phyloP scores from a whole-genome alignment of 2,113 vertebrate species.

The Menura novaehollandiae region DNA sequence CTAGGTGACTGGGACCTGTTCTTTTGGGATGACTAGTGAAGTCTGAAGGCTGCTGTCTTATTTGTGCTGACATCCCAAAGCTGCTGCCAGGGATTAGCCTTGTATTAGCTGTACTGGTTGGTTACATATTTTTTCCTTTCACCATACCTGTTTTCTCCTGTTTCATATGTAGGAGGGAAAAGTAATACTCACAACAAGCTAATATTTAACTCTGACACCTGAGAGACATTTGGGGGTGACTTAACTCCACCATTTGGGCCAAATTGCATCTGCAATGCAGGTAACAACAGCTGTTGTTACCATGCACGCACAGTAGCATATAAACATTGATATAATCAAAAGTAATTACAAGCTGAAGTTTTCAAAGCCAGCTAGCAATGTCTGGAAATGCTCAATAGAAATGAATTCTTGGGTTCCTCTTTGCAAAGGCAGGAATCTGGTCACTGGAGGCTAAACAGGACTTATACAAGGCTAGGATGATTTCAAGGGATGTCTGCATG shows the following conservation, averaged over 20 bases:
- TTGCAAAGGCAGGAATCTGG: background rate
- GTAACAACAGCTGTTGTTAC: slow-evolving; percentile 25
- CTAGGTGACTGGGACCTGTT: background rate
- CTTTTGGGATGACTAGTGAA: slow-evolving; percentile 12
- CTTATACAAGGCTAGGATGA: fast-evolving
- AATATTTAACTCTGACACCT: background rate
- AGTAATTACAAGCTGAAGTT: slow-evolving; percentile 1
- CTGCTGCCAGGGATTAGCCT: slow-evolving; percentile 12
- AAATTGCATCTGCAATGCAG: slow-evolving; percentile 52
- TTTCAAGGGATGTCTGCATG: background rate
- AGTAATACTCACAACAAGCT: background rate
- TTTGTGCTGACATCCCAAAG: background rate
- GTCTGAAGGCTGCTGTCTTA: background rate
- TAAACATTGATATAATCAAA: slow-evolving; percentile 27
- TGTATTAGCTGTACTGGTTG: background rate
- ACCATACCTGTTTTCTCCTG: background rate
- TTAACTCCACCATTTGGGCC: slow-evolving; percentile 27
- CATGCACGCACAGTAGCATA: background rate
- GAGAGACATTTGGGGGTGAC: background rate
- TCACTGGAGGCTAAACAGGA: background rate
- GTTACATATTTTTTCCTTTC: background rate
- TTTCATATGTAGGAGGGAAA: background rate
- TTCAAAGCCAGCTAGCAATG: background rate
- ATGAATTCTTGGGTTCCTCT: background rate
- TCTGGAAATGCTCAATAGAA: background rate